These are phyloP conservation scores for Muricea muricata DNA, from an alignment of 92 coral and sea anemone genomes.

Conservation along the genomic window DNA sequence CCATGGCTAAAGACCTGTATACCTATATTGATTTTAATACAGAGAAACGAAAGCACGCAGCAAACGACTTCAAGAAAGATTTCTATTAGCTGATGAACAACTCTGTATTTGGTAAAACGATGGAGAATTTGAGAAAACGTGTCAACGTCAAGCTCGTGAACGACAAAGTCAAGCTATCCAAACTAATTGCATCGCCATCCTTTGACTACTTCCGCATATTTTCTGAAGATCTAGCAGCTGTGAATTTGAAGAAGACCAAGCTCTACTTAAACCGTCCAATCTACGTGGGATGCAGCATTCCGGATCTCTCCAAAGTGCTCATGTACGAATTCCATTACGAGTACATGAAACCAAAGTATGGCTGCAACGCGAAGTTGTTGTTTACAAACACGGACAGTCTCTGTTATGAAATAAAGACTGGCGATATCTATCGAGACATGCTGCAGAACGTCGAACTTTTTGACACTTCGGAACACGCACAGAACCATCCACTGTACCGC, in stretches of 20 bases:
- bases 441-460: slow-evolving; percentile 40
- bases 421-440: slow-evolving; percentile 45
- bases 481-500: slow-evolving; percentile 44
- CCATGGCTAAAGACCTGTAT: slow-evolving; percentile 41
- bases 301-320: slow-evolving; percentile 40
- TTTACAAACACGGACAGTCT: slow-evolving; percentile 48
- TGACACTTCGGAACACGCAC: slow-evolving; percentile 63
- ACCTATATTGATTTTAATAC: slow-evolving; percentile 39
- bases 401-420: slow-evolving; percentile 45
- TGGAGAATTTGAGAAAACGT: slow-evolving; percentile 40
- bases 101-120: slow-evolving; percentile 38
- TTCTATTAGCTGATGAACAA: slow-evolving; percentile 47
- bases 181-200: slow-evolving; percentile 4
- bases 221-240: slow-evolving; percentile 49
- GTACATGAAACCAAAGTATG: slow-evolving; percentile 30
- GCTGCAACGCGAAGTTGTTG: slow-evolving; percentile 2
- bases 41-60: slow-evolving; percentile 1
- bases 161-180: neutral
- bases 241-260: slow-evolving; percentile 54
- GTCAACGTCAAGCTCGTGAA: slow-evolving; percentile 31
- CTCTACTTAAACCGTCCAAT: slow-evolving; percentile 60
- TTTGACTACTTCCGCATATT: slow-evolving; percentile 57
- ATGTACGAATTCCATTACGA: slow-evolving; percentile 48
- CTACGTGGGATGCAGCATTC: slow-evolving; percentile 57
- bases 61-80: slow-evolving; percentile 40